Base-by-base conservation (phyloP, 2,113 vertebrate species). In the Ctenomys sociabilis region DNA sequence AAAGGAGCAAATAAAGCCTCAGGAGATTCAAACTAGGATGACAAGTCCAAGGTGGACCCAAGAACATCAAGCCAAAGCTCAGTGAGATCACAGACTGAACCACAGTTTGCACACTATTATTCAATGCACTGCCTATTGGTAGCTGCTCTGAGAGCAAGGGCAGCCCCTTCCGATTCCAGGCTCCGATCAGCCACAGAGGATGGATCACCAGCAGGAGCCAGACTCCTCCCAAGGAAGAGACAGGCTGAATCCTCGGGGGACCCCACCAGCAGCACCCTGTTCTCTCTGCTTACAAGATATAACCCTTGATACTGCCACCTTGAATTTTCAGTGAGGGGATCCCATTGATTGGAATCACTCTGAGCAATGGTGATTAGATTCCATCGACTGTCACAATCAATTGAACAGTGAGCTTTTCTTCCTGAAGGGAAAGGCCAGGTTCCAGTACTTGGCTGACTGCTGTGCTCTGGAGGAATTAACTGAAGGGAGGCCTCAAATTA, bases 281-380 rank as follows among this genome's bases (percentile, higher is more conserved):
- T 80, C 54, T 85, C 84, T 77, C 43, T 54, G 59, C 94, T 83
- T 91, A 85, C 61, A 82, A 82, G 85, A 94, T 49, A 72, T 75
- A 83, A 89, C 88, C 80, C 88, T 91, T 87, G 77, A 92, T 61
- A 54, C 88, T 68, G 32, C 92, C 89, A 94, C 88, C 66, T 90
- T 78, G 61, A 66, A 90, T 95, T 97, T 93, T 87, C 91, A 93
- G 37, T 72, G 13, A 13, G 88, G 90, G 54, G 72, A 95, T 78
- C 95, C 88, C 92, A 95, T 82, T 81, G 78, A 94, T 95, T 95
- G 94, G 90, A 91, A 97, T 93, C 61, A 88, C 95, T 97, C 94
- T 63, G 93, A 85, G 80, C 90, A 94, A 95, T 82, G 84, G 87
- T 28, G 82, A 95, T 95, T 92, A 95, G 90, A 95, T 92, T 94